Percentiles rank a stretch among this genome's conserved stretches.
phyloP scores from a whole-genome alignment of 2,888 invertebrate genomes.

The Aspidapion aeneum region DNA sequence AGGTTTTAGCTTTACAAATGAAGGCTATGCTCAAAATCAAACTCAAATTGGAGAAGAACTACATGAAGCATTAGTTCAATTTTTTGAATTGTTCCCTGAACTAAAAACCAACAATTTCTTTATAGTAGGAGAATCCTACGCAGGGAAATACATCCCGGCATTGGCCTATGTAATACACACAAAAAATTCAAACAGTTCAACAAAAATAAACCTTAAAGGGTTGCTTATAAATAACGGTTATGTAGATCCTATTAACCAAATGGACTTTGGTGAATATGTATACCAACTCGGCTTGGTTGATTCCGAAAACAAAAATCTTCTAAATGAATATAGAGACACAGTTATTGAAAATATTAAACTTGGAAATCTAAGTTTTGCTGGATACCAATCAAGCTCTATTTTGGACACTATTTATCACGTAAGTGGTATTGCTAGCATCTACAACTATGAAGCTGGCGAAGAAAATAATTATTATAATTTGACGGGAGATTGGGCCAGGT shows the following conservation, averaged over 20 bases:
- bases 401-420: background rate
- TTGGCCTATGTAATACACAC: background rate
- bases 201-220: background rate
- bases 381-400: background rate
- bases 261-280: background rate
- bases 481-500: background rate
- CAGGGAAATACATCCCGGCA: background rate
- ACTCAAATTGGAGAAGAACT: too few relatives aligned
- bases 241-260: background rate
- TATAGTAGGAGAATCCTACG: background rate
- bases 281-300: background rate
- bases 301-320: background rate
- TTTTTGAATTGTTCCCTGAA: background rate
- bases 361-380: background rate
- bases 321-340: background rate
- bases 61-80: background rate
- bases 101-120: background rate
- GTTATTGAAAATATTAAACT: background rate
- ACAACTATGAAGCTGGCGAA: background rate
- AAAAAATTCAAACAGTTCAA: background rate
- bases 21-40: too few relatives aligned
- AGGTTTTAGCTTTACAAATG: too few relatives aligned
- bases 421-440: background rate
- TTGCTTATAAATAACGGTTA: background rate
- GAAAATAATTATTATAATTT: background rate